Base-by-base conservation (phyloP, 2,113 vertebrate genomes). In the Pseudonaja textilis region DNA sequence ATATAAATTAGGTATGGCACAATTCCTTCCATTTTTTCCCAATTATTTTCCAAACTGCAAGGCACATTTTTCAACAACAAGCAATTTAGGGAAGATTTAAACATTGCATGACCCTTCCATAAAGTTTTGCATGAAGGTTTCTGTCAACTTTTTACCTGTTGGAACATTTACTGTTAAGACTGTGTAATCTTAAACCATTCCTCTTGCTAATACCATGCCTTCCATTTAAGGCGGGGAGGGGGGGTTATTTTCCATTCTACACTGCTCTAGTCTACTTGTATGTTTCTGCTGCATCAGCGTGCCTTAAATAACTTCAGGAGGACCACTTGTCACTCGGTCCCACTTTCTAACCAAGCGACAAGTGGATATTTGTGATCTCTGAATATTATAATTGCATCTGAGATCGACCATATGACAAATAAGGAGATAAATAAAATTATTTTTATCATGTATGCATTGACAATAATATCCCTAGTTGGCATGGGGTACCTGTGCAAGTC, bases 31-130 rank as follows among this genome's bases (percentile, higher is more conserved):
- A 61, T 93, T 96, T 50, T 56, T 23, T 64, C 39, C 85, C 94
- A 89, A 61, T 92, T n/a, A 94, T 85, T 0, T 0, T 94, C 34
- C 86, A 92, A 93, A 91, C 94, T 87, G 25, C 92, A 69, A 9
- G 42, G 12, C 55, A 61, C 22, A 34, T 85, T 87, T 52, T 29
- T 39, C 88, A 55, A 25, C 61, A 61, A 61, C 55, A 29, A 85
- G 39, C 87, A 25, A 47, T 50, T 59, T 47, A 52, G 2, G 85
- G 69, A 89, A 64, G 45, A 74, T 89, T 74, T 56, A 92, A 52
- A 59, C 59, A 47, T 47, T 6, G 89, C 89, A 64, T 89, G 34
- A 89, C 7, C 23, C 47, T 54, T 61, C 26, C 81, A 85, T 39
- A 85, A 85, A 85, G 52, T 39, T 55, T 85, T n/a, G 18, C 69